Evolutionary conservation across 2,888 invertebrate species (phyloP).

Genomic region (Cinara cedri): DNA sequence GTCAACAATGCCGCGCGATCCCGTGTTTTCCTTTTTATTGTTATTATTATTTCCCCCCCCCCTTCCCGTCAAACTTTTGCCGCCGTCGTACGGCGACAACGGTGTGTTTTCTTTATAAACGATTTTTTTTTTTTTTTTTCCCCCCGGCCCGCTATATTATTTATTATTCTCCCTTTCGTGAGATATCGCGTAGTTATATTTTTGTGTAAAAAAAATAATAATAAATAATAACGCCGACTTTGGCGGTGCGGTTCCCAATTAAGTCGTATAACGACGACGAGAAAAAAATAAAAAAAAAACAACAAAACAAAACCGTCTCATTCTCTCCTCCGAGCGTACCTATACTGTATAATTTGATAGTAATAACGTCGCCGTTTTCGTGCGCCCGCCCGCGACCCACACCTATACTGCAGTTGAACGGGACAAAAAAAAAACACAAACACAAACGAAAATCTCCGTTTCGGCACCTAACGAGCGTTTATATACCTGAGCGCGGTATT

Average conservation of each 20-base stretch:
- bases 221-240: conserved; percentile 25
- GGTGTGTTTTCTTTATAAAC: background rate
- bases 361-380: background rate
- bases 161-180: background rate
- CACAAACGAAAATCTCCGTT: background rate
- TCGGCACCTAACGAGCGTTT: conserved; percentile 50
- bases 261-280: conserved; percentile 11
- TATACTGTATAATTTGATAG: too few species aligned
- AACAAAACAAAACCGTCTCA: conserved; percentile 6
- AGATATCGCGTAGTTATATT: conserved; percentile 19
- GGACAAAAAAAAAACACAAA: background rate
- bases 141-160: background rate
- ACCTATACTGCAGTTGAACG: too few species aligned
- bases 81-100: background rate
- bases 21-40: too few species aligned
- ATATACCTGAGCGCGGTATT: background rate
- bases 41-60: conserved; percentile 10
- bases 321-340: background rate
- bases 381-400: background rate
- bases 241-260: conserved; percentile 44
- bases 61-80: background rate
- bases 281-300: background rate
- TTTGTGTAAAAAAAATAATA: conserved; percentile 1
- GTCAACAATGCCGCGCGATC: too few species aligned
- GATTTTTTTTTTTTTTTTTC: background rate